A percentile compares a stretch with the other conserved stretches of the same genome.
Evolutionary conservation across 2,113 vertebrate species (phyloP).

Genomic region (Scomber colias): DNA sequence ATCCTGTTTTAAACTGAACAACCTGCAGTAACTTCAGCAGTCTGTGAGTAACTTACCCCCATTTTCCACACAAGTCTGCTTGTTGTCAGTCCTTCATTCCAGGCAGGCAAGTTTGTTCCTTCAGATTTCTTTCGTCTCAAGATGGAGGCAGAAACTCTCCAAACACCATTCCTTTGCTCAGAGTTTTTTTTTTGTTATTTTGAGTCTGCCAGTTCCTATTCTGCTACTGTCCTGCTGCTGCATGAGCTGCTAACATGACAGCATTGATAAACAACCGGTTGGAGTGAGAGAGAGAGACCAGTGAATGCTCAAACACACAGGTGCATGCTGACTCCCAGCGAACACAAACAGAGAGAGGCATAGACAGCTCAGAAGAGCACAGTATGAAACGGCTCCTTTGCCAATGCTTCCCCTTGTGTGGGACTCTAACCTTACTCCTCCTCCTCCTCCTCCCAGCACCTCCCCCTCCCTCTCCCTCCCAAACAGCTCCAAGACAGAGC

Average conservation of each 20-base stretch:
- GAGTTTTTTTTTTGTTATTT: slow-evolving; percentile 59
- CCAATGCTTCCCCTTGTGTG: slow-evolving; percentile 75
- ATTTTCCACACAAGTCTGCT: slow-evolving; percentile 40
- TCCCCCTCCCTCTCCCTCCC: slow-evolving; percentile 66
- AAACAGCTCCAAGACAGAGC: slow-evolving; percentile 69
- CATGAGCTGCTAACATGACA: slow-evolving; percentile 63
- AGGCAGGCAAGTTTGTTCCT: slow-evolving; percentile 64
- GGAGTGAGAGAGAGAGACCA: slow-evolving; percentile 54
- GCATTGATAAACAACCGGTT: slow-evolving; percentile 61
- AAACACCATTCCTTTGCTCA: slow-evolving; percentile 65
- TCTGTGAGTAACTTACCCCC: slow-evolving; percentile 66
- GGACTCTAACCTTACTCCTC: slow-evolving; percentile 77
- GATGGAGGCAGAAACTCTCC: slow-evolving; percentile 74
- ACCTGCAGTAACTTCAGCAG: slow-evolving; percentile 40
- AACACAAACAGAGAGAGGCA: slow-evolving; percentile 64
- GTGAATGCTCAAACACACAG: slow-evolving; percentile 64
- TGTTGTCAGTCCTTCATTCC: slow-evolving; percentile 61
- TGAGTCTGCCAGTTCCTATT: slow-evolving; percentile 67
- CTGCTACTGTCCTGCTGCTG: slow-evolving; percentile 61
- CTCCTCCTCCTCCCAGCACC: slow-evolving; percentile 66
- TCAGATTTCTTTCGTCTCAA: slow-evolving; percentile 67
- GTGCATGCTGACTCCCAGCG: slow-evolving; percentile 67
- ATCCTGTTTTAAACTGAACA: slow-evolving; percentile 31
- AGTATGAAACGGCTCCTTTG: slow-evolving; percentile 71
- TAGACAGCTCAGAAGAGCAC: slow-evolving; percentile 65